Conservation (phyloP, 2,888 invertebrate species). For the Tiphia femorata region DNA sequence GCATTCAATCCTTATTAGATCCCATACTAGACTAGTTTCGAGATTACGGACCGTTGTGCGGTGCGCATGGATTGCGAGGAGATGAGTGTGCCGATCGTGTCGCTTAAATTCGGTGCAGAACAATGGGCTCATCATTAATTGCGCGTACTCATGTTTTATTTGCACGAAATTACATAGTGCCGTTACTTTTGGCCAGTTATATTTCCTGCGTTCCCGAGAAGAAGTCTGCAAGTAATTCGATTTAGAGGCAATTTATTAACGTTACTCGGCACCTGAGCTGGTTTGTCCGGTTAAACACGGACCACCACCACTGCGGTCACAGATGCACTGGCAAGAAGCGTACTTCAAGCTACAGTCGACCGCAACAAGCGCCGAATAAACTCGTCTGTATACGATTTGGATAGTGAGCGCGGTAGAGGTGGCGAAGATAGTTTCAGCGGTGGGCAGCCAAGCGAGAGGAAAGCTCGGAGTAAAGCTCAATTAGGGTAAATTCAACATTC, state of each 20-base stretch:
- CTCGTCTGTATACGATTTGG: background rate
- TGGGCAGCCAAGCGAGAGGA: background rate
- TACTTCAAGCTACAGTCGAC: background rate
- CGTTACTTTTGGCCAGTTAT: no score
- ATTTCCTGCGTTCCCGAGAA: background rate
- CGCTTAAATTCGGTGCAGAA: background rate
- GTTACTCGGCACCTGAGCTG: constrained; percentile 15
- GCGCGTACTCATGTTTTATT: no score
- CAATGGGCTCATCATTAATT: no score
- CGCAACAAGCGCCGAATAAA: background rate
- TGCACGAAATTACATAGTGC: no score
- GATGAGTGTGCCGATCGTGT: no score
- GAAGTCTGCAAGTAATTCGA: constrained; percentile 27
- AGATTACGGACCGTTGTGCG: no score
- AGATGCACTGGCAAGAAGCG: background rate
- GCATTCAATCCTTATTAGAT: no score
- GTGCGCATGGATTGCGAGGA: no score
- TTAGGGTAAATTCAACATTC: constrained; percentile 38
- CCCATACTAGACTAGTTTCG: no score
- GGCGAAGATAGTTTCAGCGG: no score
- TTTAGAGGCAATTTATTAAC: constrained; percentile 34
- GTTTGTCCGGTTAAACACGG: background rate
- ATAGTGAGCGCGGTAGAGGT: background rate
- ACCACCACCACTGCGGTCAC: constrained; percentile 3
- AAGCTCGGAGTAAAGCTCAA: constrained; percentile 30